Evolutionary conservation across 2,113 vertebrate genomes (phyloP).

Genomic region (Festucalex cinctus): DNA sequence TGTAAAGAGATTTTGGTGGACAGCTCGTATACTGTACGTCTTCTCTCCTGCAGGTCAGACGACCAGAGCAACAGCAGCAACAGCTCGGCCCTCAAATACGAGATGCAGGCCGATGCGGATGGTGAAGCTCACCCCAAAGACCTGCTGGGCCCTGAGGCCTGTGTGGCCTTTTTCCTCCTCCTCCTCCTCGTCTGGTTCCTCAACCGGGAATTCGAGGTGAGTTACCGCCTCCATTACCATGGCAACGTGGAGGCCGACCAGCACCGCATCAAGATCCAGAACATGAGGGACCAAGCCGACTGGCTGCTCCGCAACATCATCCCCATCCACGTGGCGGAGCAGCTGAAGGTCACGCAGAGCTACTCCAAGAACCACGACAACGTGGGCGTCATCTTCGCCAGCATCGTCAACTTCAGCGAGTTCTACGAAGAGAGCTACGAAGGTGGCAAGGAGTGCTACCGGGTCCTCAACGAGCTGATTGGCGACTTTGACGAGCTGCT

Average conservation of each 20-base stretch:
- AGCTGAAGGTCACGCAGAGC: slow-evolving; percentile 96
- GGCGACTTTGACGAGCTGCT: slow-evolving; percentile 96
- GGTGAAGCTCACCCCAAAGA: slow-evolving; percentile 36
- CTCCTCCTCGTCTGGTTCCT: slow-evolving; percentile 96
- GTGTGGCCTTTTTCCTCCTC: slow-evolving; percentile 86
- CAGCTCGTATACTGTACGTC: not conserved
- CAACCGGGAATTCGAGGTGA: slow-evolving; percentile 95
- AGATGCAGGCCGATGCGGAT: slow-evolving; percentile 74
- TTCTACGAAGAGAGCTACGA: slow-evolving; percentile 99
- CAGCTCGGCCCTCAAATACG: slow-evolving; percentile 56
- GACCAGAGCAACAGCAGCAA: slow-evolving; percentile 38
- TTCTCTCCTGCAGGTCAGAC: slow-evolving; percentile 38
- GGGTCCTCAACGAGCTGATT: slow-evolving; percentile 94
- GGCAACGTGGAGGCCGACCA: slow-evolving; percentile 94
- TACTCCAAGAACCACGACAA: slow-evolving; percentile 98
- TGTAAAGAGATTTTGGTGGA: not conserved
- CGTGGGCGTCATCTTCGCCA: slow-evolving; percentile 93
- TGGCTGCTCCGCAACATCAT: slow-evolving; percentile 97
- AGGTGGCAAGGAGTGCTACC: slow-evolving; percentile 95
- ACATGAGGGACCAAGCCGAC: slow-evolving; percentile 95
- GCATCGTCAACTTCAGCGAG: slow-evolving; percentile 98
- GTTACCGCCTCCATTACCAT: slow-evolving; percentile 95
- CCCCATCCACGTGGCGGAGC: slow-evolving; percentile 94
- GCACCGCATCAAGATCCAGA: slow-evolving; percentile 97
- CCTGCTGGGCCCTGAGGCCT: slow-evolving; percentile 79